Conservation (phyloP, 2,888 invertebrate species). For the Elmis aenea region DNA sequence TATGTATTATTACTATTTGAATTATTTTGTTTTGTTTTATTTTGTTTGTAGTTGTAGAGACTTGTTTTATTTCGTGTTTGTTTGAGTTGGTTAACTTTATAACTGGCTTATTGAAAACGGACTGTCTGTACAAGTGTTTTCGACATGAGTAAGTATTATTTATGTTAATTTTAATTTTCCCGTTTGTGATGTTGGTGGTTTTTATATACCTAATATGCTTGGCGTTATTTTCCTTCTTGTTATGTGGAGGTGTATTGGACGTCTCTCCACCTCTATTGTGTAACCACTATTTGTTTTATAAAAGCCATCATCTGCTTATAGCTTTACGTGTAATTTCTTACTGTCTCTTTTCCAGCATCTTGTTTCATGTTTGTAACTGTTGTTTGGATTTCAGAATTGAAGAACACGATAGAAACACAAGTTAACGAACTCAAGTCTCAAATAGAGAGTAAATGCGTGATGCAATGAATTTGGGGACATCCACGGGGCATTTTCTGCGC, state of each 20-base stretch:
- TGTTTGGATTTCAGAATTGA: slow-evolving; percentile 76
- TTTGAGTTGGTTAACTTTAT: no score
- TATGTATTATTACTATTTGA: no score
- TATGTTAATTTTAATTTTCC: no score
- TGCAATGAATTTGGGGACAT: slow-evolving; percentile 71
- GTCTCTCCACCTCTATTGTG: slow-evolving; percentile 3
- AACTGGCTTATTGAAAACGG: no score
- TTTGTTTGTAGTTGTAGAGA: no score
- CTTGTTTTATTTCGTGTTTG: no score
- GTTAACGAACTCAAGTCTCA: slow-evolving; percentile 94
- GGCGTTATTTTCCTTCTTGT: slow-evolving; percentile 3
- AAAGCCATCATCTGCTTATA: slow-evolving; percentile 13
- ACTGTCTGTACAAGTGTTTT: no score
- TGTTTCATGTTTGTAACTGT: slow-evolving; percentile 20
- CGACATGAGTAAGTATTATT: no score
- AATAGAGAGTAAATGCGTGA: slow-evolving; percentile 93
- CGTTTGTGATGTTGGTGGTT: slow-evolving; percentile 12
- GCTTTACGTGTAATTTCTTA: slow-evolving; percentile 9
- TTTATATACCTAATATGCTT: slow-evolving; percentile 14
- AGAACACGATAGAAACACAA: slow-evolving; percentile 95
- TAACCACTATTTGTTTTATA: slow-evolving; percentile 6
- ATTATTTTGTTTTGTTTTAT: no score
- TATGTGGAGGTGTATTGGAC: slow-evolving; percentile 1
- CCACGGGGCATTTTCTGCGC: slow-evolving; percentile 45
- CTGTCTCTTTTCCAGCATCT: slow-evolving; percentile 17